Base-by-base conservation (phyloP, 2,113 vertebrate species). In the Stigmatopora argus region DNA sequence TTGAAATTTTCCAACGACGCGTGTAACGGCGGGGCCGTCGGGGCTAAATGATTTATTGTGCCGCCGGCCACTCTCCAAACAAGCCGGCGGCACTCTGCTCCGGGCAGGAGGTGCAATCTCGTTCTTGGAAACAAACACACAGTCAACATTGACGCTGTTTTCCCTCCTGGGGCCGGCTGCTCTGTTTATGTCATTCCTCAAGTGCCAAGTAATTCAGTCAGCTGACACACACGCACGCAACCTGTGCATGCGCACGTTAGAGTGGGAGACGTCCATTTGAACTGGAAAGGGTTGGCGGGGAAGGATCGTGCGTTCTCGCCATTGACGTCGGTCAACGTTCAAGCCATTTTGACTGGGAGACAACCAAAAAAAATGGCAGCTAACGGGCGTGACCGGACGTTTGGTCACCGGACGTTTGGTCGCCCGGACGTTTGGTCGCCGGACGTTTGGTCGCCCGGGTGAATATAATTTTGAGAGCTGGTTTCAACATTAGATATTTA, bases 121-220 rank as follows among this genome's bases (percentile, higher is more conserved):
- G 69, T 69, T 70, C 58, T 46, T 85, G 82, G 88, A 88, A 90
- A 90, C 86, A 90, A 87, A 86, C 82, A 78, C 77, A 74, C 60
- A 86, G 83, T 83, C 77, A 89, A 88, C 82, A 85, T 49, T 65
- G 79, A 55, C 3, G 62, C 63, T 75, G 78, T 78, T 85, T 80
- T 82, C 80, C 81, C 81, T 79, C 81, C 70, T 41, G 72, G 63
- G 80, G 72, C 72, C 77, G 61, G 77, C 74, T 70, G 79, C 76
- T 86, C 85, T 85, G 84, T 87, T 85, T 82, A 79, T 88, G 84
- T 86, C 84, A 84, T 85, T 83, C 79, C 80, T 84, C 78, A 81
- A 87, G 82, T 73, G 80, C 90, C 88, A 89, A 92, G 87, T 92
- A 92, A 91, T 93, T 93, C 92, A 91, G 93, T 93, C 91, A 91